Evolutionary conservation across 64 coral and sea anemone genomes (phyloP).

Genomic region (Cladopsammia gracilis): DNA sequence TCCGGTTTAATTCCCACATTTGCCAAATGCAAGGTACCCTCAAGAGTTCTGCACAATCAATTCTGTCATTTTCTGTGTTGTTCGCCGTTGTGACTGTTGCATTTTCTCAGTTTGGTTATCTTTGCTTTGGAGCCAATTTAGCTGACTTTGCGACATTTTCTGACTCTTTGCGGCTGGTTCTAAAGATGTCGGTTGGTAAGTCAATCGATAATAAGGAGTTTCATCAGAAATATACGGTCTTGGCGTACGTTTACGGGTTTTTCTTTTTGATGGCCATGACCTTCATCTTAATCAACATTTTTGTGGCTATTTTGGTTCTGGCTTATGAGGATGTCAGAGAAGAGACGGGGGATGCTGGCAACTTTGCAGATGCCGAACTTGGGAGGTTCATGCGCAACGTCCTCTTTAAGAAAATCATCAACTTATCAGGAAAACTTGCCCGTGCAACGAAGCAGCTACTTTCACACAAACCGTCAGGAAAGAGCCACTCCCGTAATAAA

Average conservation of each 20-base stretch:
- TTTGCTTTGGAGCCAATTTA: constrained; percentile 34
- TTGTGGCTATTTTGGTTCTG: constrained; percentile 33
- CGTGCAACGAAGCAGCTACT: neutral
- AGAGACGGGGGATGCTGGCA: no score
- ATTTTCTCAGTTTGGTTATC: constrained; percentile 12
- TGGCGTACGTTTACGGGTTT: constrained; percentile 18
- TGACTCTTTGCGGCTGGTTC: neutral
- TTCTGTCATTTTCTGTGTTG: constrained; percentile 16
- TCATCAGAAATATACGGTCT: neutral
- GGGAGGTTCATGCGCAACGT: neutral
- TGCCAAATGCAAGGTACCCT: constrained; percentile 27
- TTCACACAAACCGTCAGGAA: neutral
- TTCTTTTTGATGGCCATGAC: constrained; percentile 3
- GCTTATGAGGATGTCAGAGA: constrained; percentile 19
- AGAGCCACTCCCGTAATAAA: neutral
- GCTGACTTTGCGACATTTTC: constrained; percentile 31
- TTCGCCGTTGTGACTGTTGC: neutral
- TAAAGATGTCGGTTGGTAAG: constrained; percentile 24
- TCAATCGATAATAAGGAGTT: neutral
- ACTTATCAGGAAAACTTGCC: neutral
- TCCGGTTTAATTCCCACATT: constrained; percentile 49
- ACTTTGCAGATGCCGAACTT: neutral
- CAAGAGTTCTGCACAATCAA: constrained; percentile 6
- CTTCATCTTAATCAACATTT: constrained; percentile 29
- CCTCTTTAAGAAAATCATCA: neutral